Percentiles rank a stretch among this genome's conserved stretches.
phyloP scores from a whole-genome alignment of 2,888 invertebrate genomes.

The Digitonthophagus gazella region DNA sequence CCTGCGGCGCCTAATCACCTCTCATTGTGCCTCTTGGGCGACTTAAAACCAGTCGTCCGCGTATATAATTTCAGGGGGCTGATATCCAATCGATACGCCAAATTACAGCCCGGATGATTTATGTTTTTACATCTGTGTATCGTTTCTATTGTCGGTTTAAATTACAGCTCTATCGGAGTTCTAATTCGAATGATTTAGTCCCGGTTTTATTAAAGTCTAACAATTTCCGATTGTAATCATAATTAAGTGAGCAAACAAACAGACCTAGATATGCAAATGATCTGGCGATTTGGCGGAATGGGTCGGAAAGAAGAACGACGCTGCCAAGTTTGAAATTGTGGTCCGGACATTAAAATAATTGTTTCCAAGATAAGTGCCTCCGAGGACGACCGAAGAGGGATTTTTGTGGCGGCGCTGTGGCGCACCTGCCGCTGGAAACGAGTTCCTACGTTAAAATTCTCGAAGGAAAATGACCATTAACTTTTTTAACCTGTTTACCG shows the following conservation, averaged over 20 bases:
- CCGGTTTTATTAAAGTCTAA: neutral
- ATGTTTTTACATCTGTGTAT: neutral
- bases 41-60: neutral
- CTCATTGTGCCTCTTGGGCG: neutral
- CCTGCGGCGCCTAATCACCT: neutral
- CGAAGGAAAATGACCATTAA: constrained; percentile 15
- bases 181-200: neutral
- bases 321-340: neutral
- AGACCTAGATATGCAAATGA: neutral
- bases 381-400: neutral
- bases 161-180: neutral
- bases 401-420: neutral
- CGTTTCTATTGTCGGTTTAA: neutral
- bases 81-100: neutral
- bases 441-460: constrained; percentile 13
- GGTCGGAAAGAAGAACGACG: neutral
- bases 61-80: neutral
- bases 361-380: neutral
- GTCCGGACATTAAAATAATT: neutral
- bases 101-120: neutral
- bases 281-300: neutral
- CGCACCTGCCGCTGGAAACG: constrained; percentile 5
- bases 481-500: constrained; percentile 3
- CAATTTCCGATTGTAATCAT: neutral
- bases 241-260: neutral